phyloP scores from a whole-genome alignment of 2,888 invertebrate species.

The Apodemia zela region DNA sequence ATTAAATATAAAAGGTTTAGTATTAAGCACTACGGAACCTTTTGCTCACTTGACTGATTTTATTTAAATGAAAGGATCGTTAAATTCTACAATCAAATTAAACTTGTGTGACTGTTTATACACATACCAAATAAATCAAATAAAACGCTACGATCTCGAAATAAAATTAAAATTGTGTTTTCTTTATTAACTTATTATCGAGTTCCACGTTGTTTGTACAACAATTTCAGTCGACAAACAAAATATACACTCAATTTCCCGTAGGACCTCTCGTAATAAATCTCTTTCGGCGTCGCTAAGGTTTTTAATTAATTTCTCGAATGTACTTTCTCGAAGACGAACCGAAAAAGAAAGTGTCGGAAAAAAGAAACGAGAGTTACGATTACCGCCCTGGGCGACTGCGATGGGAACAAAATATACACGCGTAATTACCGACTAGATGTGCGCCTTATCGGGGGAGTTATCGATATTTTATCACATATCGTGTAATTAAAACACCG shows the following conservation, averaged over 20 bases:
- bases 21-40: too few relatives aligned
- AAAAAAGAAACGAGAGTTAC: slow-evolving; percentile 57
- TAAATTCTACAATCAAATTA: too few relatives aligned
- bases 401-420: slow-evolving; percentile 64
- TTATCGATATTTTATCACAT: slow-evolving; percentile 14
- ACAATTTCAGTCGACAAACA: slow-evolving; percentile 20
- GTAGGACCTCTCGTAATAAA: not conserved
- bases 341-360: slow-evolving; percentile 50
- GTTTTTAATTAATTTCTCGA: slow-evolving; percentile 45
- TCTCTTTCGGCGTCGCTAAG: slow-evolving; percentile 18
- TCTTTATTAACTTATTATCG: not conserved
- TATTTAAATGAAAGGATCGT: too few relatives aligned
- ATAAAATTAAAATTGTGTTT: not conserved
- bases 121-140: not conserved
- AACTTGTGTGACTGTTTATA: too few relatives aligned
- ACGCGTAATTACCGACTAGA: slow-evolving; percentile 65
- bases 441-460: not conserved
- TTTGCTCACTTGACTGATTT: too few relatives aligned
- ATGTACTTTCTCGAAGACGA: slow-evolving; percentile 64
- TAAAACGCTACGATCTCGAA: not conserved
- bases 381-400: slow-evolving; percentile 49
- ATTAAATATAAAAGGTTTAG: too few relatives aligned
- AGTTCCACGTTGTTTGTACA: not conserved
- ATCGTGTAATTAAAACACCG: slow-evolving; percentile 11
- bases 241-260: slow-evolving; percentile 23